phyloP scores from a whole-genome alignment of 2,113 vertebrate genomes.

The Ariopsis seemanni region DNA sequence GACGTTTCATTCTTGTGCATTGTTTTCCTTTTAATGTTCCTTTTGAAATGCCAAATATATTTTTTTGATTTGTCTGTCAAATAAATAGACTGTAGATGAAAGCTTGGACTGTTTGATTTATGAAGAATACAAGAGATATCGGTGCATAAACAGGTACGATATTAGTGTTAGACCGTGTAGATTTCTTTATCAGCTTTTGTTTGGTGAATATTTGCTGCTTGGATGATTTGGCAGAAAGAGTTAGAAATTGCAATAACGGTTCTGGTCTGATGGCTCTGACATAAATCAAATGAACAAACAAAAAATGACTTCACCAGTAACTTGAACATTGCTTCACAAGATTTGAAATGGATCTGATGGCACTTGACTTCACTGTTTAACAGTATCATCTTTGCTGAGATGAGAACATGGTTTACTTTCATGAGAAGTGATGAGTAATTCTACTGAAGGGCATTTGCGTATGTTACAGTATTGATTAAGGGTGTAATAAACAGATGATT shows the following conservation, averaged over 20 bases:
- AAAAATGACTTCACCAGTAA: neutral
- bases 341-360: neutral
- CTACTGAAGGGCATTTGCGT: neutral
- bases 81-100: conserved; percentile 75
- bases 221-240: neutral
- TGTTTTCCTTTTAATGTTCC: conserved; percentile 61
- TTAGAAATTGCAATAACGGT: neutral
- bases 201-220: neutral
- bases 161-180: neutral
- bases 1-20: conserved; percentile 65
- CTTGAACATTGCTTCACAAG: neutral
- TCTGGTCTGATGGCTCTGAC: neutral
- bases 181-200: neutral
- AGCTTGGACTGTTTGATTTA: conserved; percentile 23
- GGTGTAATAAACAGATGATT: neutral
- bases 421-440: neutral
- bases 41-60: conserved; percentile 75
- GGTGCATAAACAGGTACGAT: neutral
- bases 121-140: neutral
- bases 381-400: neutral
- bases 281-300: neutral
- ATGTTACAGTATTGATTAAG: neutral
- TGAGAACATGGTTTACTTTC: neutral
- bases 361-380: neutral
- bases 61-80: conserved; percentile 73